Evolutionary conservation across 2,888 invertebrate genomes (phyloP), one percentile per base, ranked within the genome.

Genomic region (Nematopogon swammerdamellus): DNA sequence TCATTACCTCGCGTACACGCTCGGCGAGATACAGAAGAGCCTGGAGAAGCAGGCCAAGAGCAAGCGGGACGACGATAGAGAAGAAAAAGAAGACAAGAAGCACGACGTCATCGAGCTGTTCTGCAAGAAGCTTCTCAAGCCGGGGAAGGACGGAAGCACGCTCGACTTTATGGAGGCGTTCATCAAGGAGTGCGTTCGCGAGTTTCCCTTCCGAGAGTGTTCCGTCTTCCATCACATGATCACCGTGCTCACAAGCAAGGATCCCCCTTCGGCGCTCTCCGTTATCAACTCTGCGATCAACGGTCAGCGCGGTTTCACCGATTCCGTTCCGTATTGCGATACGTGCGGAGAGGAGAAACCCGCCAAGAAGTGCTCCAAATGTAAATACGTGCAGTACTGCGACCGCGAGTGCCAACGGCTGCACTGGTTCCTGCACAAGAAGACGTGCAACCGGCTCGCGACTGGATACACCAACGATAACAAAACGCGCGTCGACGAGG

Each of bases 301-400:
- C 64, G 96, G 96, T 0, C 92, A 94, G 63, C 83, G 91, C 58
- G 92, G 89, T 0, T 92, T 93, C 67, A 82, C 85, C 58, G 81
- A 85, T 52, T 82, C 88, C 14, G 82, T 85, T 48, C 79, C 82
- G 11, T 84, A 80, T 61, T 96, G 97, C 67, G 86, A 86, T 51
- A 89, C 94, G 1, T 97, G 96, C 62, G 91, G 92, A 1, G 92
- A 94, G 60, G 91, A 93, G 59, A 89, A 91, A 57, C 93, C 95
- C 0, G 85, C 87, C 6, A 97, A 96, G 66, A 93, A 95, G 67
- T 99, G 98, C 70, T 90, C 95, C 10, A 92, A 92, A 66, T 99
- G 98, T 72, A 95, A 94, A 81, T 84, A 85, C 51, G 94, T 94
- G 48, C 89, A 91, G 65, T 99, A 99, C 67, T 99, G 98, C 73